Conservation (phyloP, 2,888 invertebrate genomes). For the Mellilla xanthometata region DNA sequence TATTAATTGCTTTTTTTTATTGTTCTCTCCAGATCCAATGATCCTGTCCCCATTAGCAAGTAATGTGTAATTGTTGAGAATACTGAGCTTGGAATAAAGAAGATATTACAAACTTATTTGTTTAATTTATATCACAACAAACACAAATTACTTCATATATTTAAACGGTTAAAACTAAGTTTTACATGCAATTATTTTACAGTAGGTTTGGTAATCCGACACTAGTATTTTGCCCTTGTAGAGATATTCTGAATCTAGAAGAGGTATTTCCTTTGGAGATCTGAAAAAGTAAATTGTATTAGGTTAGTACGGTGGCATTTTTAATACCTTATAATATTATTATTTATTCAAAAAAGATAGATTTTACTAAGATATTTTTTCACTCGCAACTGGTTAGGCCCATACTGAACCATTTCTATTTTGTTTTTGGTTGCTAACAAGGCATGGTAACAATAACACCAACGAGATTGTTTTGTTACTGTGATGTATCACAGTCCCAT, state of each 20-base stretch:
- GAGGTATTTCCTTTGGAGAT: slow-evolving; percentile 51
- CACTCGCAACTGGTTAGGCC: too few species aligned
- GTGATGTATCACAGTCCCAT: too few species aligned
- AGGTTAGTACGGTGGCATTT: too few species aligned
- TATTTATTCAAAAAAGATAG: too few species aligned
- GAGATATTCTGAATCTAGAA: slow-evolving; percentile 60
- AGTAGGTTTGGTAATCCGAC: slow-evolving; percentile 72
- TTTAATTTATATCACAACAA: slow-evolving; percentile 16
- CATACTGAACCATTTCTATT: too few species aligned
- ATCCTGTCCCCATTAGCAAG: slow-evolving; percentile 56
- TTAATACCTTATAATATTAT: too few species aligned
- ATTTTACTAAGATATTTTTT: too few species aligned
- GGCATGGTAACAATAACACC: too few species aligned
- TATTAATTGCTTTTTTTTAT: slow-evolving; percentile 49
- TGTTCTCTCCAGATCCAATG: slow-evolving; percentile 73
- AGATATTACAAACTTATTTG: background rate
- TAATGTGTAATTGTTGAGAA: slow-evolving; percentile 22
- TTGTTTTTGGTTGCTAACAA: too few species aligned
- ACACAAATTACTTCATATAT: background rate
- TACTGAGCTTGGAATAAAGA: slow-evolving; percentile 10
- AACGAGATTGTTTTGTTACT: too few species aligned
- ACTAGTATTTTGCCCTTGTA: slow-evolving; percentile 72
- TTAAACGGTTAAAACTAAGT: slow-evolving; percentile 11
- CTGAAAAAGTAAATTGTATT: slow-evolving; percentile 44
- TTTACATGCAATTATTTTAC: slow-evolving; percentile 61